phyloP scores from a whole-genome alignment of 2,797 vertebrate species.

The Rhinichthys osculus region DNA sequence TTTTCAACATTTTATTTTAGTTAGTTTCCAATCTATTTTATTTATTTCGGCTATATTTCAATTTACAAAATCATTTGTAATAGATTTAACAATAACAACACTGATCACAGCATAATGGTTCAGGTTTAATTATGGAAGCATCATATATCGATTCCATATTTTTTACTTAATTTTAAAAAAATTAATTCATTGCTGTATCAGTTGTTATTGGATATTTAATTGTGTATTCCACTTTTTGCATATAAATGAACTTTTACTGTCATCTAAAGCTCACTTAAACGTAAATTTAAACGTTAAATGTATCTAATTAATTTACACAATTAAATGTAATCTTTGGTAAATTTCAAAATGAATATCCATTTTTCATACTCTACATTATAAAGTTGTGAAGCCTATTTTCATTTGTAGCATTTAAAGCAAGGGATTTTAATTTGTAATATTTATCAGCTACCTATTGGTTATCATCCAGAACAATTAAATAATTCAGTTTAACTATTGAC shows the following conservation, averaged over 20 bases:
- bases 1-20: neutral
- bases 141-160: neutral
- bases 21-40: neutral
- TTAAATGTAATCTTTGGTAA: neutral
- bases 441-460: neutral
- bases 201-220: neutral
- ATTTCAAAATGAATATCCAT: neutral
- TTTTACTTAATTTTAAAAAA: neutral
- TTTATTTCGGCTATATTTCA: neutral
- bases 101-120: neutral
- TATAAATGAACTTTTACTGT: neutral
- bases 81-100: neutral
- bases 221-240: neutral
- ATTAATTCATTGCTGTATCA: neutral
- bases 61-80: neutral
- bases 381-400: neutral
- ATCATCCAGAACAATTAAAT: neutral
- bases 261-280: neutral
- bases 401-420: neutral
- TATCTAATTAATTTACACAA: neutral
- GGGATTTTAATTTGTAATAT: neutral
- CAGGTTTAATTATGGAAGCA: neutral
- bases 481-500: neutral
- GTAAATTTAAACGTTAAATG: neutral
- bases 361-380: neutral